Evolutionary conservation across 1,140 invertebrate genomes (phyloP), one percentile per base, ranked within the genome.

Genomic region (Drosophila virilis): DNA sequence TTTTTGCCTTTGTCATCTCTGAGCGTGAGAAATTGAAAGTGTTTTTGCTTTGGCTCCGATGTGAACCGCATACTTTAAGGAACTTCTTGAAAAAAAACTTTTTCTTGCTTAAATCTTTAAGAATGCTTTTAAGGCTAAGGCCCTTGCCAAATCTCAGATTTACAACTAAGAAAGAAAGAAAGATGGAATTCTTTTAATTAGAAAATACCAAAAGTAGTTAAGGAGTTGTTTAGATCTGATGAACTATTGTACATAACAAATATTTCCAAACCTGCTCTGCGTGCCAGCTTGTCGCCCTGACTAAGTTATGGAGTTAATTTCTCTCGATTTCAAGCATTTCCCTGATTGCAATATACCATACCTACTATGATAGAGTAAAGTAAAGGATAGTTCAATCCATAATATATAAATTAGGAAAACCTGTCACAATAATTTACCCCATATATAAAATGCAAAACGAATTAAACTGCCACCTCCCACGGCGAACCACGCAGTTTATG

Each of bases 391-490:
- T 28, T 28, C 22, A 28, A 28, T 13, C 35, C 62, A 79, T 60
- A 84, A 64, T 69, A 68, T 54, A 57, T 65, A 77, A 82, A 86
- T 81, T 86, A 85, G 46, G 71, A 70, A 86, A 88, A 82, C 76
- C 79, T 85, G 81, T 85, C 81, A 55, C 82, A 86, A 78, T 86
- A 86, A 78, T 78, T 81, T 28, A 28, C 22, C 22, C 22, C 22
- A 28, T 37, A 59, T 43, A 10, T n/a, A 45, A 42, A 59, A 40
- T 33, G 48, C 40, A 50, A 61, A 65, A 80, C 60, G 46, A 68
- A 54, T 69, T 48, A 35, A 37, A 54, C 32, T 28, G 7, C 33
- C 40, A 40, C 33, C 78, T 33, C 71, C 67, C 81, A 64, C 57
- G 12, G 75, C 48, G 50, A 74, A 66, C 58, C 54, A 60, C 32